Evolutionary conservation across 1,140 invertebrate species (phyloP), one percentile per base, ranked within the genome.

Genomic region (Bombus affinis): DNA sequence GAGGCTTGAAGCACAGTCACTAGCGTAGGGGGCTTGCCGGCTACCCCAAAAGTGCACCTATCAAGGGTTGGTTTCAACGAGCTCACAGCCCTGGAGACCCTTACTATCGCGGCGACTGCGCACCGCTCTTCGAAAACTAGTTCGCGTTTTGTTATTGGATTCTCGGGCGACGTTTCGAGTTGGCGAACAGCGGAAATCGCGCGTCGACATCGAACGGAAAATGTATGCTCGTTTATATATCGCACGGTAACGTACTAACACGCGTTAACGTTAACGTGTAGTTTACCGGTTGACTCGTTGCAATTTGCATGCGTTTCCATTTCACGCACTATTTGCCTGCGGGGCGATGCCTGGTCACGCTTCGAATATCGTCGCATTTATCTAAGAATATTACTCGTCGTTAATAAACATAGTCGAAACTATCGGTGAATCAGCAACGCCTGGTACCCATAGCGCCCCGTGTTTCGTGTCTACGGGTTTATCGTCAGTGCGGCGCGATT

Each of bases 21-120:
- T 91, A 85, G 65, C 59, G 70, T 82, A 82, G 85, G 87, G 87
- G 87, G 83, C 47, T 53, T 53, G 47, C 47, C 18, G 47, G 47
- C 92, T 92, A 92, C 88, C 88, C 90, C 84, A 92, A 93, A 93
- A 93, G 92, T 93, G 90, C 90, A 90, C 90, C 92, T 91, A 88
- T 83, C 75, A 74, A 83, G 88, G 86, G 87, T 81, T 72, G 85
- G 82, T 87, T 80, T 88, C 86, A 88, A 91, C 85, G 87, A 89
- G 86, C 86, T 83, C 62, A 78, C 47, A 88, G 66, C 62, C 83
- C 84, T 90, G 83, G 86, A 90, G 83, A 85, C 80, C 72, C 81
- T 62, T 37, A 62, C 79, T 85, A 82, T 79, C 85, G 47, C 53
- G 32, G 66, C 85, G 74, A 47, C 72, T 74, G 86, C 59, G 82